These are phyloP conservation scores for Bombus pyrosoma DNA, from an alignment of 1,140 invertebrate genomes.

Conservation along the genomic window DNA sequence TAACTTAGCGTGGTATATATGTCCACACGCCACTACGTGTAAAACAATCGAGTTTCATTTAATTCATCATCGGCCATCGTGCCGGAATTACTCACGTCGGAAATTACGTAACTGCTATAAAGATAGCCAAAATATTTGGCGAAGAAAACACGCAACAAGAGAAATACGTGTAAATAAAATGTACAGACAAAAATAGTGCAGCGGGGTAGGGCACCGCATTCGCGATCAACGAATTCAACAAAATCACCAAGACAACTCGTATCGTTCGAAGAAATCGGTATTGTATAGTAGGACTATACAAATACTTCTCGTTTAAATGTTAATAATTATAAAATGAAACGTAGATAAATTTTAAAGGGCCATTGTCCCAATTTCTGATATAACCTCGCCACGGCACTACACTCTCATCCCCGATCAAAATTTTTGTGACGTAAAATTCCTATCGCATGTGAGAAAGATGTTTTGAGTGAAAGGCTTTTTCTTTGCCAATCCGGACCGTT, in stretches of 20 bases:
- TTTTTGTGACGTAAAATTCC: conserved; percentile 54
- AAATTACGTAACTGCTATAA: conserved; percentile 75
- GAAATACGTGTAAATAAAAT: conserved; percentile 68
- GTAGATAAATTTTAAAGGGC: neutral
- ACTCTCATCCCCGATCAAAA: conserved; percentile 37
- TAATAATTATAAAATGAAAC: conserved; percentile 24
- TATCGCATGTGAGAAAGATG: conserved; percentile 53
- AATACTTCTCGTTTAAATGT: conserved; percentile 3
- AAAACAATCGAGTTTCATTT: conserved; percentile 62
- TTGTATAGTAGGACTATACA: conserved; percentile 31
- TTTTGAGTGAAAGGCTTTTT: conserved; percentile 57
- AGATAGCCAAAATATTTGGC: conserved; percentile 73
- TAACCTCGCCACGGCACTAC: conserved; percentile 57
- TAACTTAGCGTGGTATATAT: conserved; percentile 42
- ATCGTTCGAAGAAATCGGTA: conserved; percentile 37
- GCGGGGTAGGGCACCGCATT: conserved; percentile 62
- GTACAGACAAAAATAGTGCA: conserved; percentile 73
- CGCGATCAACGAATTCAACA: conserved; percentile 55
- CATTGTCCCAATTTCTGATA: conserved; percentile 58
- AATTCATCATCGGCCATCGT: conserved; percentile 60
- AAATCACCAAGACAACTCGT: conserved; percentile 52
- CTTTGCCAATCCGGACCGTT: conserved; percentile 45
- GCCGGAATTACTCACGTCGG: conserved; percentile 58
- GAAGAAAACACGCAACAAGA: conserved; percentile 70
- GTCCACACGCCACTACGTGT: conserved; percentile 44